Evolutionary conservation across 2,888 invertebrate genomes (phyloP).

Genomic region (Apodemia arnacis): DNA sequence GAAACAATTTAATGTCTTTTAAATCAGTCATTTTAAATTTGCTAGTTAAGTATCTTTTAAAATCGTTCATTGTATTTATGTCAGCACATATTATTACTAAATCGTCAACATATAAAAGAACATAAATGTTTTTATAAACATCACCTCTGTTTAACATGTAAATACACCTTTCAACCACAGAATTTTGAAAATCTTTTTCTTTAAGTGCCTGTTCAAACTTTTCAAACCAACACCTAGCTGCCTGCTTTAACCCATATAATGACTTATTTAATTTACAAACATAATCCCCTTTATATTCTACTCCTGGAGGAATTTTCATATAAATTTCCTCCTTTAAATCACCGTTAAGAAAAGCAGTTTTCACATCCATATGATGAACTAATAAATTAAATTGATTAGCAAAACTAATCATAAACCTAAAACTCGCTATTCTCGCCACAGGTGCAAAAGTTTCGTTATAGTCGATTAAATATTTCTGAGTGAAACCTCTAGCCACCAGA

Average conservation of each 20-base stretch:
- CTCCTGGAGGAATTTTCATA: slow-evolving; percentile 80
- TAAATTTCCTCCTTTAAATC: slow-evolving; percentile 76
- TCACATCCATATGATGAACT: slow-evolving; percentile 76
- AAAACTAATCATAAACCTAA: slow-evolving; percentile 80
- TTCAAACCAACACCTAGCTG: slow-evolving; percentile 78
- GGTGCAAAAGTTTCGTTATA: slow-evolving; percentile 85
- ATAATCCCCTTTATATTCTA: slow-evolving; percentile 34
- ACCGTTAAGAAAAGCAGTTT: slow-evolving; percentile 82
- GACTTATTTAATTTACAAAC: slow-evolving; percentile 80
- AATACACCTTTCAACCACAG: slow-evolving; percentile 69
- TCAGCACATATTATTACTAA: slow-evolving; percentile 37
- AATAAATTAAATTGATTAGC: slow-evolving; percentile 78
- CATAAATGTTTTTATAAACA: slow-evolving; percentile 64
- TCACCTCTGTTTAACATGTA: slow-evolving; percentile 63
- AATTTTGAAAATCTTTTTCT: slow-evolving; percentile 70
- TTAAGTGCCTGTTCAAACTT: slow-evolving; percentile 65
- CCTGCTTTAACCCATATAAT: slow-evolving; percentile 81
- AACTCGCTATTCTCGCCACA: slow-evolving; percentile 80
- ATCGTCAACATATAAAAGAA: slow-evolving; percentile 70
- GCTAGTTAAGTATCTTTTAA: slow-evolving; percentile 62
- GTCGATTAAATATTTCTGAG: slow-evolving; percentile 51
- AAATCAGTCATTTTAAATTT: slow-evolving; percentile 75
- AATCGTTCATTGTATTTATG: slow-evolving; percentile 43
- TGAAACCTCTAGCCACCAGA: slow-evolving; percentile 85
- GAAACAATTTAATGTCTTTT: slow-evolving; percentile 71